Evolutionary conservation across 2,888 invertebrate genomes (phyloP), one percentile per base, ranked within the genome.

Genomic region (Aporophyla lueneburgensis): DNA sequence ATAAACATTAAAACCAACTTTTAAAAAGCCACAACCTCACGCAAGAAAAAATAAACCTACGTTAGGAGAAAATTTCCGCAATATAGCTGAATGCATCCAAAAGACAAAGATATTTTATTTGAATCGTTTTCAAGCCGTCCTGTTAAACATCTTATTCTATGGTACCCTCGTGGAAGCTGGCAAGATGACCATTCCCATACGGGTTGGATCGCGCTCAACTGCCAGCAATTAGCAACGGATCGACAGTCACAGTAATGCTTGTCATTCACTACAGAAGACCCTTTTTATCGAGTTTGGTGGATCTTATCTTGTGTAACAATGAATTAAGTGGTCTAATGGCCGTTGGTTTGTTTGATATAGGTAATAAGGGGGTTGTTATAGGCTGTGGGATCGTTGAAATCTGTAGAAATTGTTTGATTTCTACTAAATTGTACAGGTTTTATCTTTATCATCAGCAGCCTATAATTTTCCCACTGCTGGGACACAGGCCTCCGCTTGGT

Each of bases 131-230:
- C 58, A 53, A 33, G 33, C 19, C 1, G 10, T 19, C 10, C 21
- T 59, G 19, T 33, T 59, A 21, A 33, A 33, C 33, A 10, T 10
- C 5, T 59, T 70, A 49, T 3, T 63, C 73, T 77, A 14, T 72
- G 63, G 33, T 80, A 53, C 21, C 24, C 10, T 24, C 33, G 74
- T 77, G 76, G 71, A 51, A 67, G 40, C 54, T 61, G 19, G 51
- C 79, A 74, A 83, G 83, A 81, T 80, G 87, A 75, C 81, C 87
- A 81, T 87, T 83, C 70, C 68, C 69, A 78, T 80, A 73, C 66
- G 78, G 81, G 81, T 90, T 89, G 88, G 89, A 88, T 77, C 77
- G 67, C 81, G 69, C 83, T 90, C 90, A 90, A 87, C 86, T 86
- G 86, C 40, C 27, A 76, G 79, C 88, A 90, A 91, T 91, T 91